Percentiles rank a stretch among this genome's conserved stretches.
phyloP scores from a whole-genome alignment of 2,888 invertebrate species.

The Iphiclides podalirius region DNA sequence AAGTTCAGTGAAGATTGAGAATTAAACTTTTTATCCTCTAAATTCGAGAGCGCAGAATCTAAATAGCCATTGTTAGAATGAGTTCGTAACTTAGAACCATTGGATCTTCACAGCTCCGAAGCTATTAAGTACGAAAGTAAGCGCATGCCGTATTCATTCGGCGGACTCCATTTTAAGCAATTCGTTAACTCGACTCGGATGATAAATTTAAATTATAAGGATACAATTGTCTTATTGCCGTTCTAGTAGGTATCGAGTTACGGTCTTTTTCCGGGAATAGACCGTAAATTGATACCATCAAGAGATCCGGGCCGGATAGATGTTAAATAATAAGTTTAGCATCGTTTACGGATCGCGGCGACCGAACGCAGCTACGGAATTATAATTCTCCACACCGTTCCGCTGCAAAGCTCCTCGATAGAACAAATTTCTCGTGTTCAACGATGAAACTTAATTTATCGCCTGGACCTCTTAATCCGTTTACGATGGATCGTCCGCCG shows the following conservation, averaged over 20 bases:
- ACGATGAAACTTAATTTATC: conserved; percentile 11
- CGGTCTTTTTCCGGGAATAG: conserved; percentile 5
- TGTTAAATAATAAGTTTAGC: conserved; percentile 18
- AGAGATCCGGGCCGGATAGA: conserved; percentile 3
- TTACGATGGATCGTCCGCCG: no score
- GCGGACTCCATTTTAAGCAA: not conserved
- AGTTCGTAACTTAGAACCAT: not conserved
- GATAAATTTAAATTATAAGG: conserved; percentile 6
- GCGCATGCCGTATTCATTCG: conserved; percentile 1
- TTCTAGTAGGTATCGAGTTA: conserved; percentile 2
- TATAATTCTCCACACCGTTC: conserved; percentile 15
- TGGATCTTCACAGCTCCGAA: not conserved
- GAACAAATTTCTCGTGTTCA: conserved; percentile 10
- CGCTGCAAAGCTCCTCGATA: conserved; percentile 3
- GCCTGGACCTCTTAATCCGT: no score
- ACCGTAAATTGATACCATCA: conserved; percentile 10
- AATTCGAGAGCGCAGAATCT: not conserved
- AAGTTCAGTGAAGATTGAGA: no score
- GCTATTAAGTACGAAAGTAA: conserved; percentile 7
- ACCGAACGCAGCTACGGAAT: conserved; percentile 12
- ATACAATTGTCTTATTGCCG: conserved; percentile 9
- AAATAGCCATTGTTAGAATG: conserved; percentile 1
- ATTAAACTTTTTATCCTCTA: not conserved
- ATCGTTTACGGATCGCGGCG: conserved; percentile 15
- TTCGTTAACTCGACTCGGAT: conserved; percentile 3